These are phyloP conservation scores for Trissonchulus sp. DNA, from an alignment of 2,888 invertebrate species.

Conservation along the genomic window DNA sequence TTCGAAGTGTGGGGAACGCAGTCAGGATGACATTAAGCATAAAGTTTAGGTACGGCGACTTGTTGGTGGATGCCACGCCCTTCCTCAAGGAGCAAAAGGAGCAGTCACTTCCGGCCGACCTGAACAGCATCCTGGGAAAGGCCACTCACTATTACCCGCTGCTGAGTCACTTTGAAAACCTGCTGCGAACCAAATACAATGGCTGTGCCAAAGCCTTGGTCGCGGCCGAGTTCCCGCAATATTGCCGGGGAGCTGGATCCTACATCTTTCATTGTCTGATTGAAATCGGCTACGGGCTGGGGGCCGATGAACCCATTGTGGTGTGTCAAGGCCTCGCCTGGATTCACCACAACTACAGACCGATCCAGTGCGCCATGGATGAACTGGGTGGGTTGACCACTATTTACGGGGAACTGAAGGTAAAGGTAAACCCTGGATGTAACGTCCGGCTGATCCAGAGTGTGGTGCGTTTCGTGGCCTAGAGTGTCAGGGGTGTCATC, in stretches of 20 bases:
- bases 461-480: too few species aligned
- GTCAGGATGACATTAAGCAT: too few species aligned
- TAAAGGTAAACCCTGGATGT: too few species aligned
- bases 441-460: too few species aligned
- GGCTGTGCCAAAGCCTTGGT: not conserved
- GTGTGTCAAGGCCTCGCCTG: constrained; percentile 19
- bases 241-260: too few species aligned
- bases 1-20: too few species aligned
- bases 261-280: constrained; percentile 9
- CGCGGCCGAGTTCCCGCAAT: not conserved
- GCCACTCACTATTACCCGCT: not conserved
- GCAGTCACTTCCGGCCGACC: not conserved
- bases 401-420: too few species aligned
- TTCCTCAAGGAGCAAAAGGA: too few species aligned
- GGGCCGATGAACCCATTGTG: not conserved
- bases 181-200: not conserved
- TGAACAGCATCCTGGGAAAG: not conserved
- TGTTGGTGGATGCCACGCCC: not conserved
- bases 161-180: not conserved
- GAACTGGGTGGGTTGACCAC: too few species aligned
- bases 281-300: constrained; percentile 16
- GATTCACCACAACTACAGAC: constrained; percentile 2
- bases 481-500: too few species aligned
- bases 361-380: not conserved
- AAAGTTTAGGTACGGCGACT: not conserved